Conservation (phyloP, 2,797 vertebrate species). For the Odontamblyopus lacepedii region DNA sequence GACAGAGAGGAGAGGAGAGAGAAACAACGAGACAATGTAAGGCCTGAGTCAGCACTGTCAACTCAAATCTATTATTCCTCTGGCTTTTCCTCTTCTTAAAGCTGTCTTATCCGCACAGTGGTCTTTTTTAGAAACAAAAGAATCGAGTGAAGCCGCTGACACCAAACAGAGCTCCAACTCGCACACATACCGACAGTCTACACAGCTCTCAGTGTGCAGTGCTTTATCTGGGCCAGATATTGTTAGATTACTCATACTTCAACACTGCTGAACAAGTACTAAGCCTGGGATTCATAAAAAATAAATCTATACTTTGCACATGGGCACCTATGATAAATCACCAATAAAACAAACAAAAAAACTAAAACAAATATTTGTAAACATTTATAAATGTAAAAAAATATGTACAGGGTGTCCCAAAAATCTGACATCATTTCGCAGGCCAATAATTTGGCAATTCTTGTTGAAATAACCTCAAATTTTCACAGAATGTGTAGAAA, state of each 20-base stretch:
- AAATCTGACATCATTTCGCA: too few relatives aligned
- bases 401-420: too few relatives aligned
- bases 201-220: slow-evolving; percentile 10
- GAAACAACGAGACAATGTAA: slow-evolving; percentile 61
- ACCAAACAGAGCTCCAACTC: slow-evolving; percentile 34
- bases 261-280: background rate
- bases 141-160: slow-evolving; percentile 31
- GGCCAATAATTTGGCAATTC: too few relatives aligned
- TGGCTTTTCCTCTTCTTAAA: slow-evolving; percentile 39
- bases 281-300: too few relatives aligned
- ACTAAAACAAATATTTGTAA: too few relatives aligned
- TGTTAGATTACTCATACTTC: background rate
- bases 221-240: background rate
- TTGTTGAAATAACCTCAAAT: too few relatives aligned
- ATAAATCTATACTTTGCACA: background rate
- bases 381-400: too few relatives aligned
- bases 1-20: slow-evolving; percentile 35
- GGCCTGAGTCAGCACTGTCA: slow-evolving; percentile 69
- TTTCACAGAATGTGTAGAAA: too few relatives aligned
- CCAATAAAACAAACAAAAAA: too few relatives aligned
- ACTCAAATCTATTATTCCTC: slow-evolving; percentile 55
- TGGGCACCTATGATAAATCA: too few relatives aligned
- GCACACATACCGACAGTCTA: slow-evolving; percentile 19
- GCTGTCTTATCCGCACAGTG: slow-evolving; percentile 30
- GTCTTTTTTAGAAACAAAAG: slow-evolving; percentile 40